Evolutionary conservation across 2,797 vertebrate genomes (phyloP), one percentile per base, ranked within the genome.

Genomic region (Eupleurogrammus muticus): DNA sequence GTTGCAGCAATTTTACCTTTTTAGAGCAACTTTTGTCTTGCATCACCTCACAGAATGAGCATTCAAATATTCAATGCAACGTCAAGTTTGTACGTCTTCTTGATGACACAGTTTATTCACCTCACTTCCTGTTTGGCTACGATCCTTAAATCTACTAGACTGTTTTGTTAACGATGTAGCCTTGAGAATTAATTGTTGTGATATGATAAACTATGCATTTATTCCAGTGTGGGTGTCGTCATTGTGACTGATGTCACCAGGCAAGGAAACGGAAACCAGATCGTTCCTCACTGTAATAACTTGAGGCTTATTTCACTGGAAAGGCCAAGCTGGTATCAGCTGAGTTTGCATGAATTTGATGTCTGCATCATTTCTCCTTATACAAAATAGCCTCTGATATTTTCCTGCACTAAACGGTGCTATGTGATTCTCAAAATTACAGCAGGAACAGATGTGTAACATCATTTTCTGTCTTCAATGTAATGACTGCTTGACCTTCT

Each of bases 171-270:
- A 83, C 36, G 2, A 74, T 81, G 78, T 84, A 90, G 87, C 84
- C 79, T 80, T 86, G 78, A 86, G 66, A 61, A 72, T 40, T 69
- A 82, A 52, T 77, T 85, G 83, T 73, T 81, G 86, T 81, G 64
- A 76, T 73, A 87, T 83, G 80, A 91, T 92, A 92, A 92, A 92
- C 92, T 92, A 92, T 92, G 92, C 92, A 92, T 92, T 84, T 90
- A 90, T 71, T 91, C 89, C 84, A 76, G 42, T 44, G 64, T 86
- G 75, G 46, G 77, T 86, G 79, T 87, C 38, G 24, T 88, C 66
- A 75, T 89, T 90, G 3, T 59, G 52, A 9, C 10, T 24, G 60
- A 21, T 11, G 67, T 61, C 23, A 3, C 1, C 52, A 34, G 56
- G 24, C 21, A 54, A 73, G 36, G 32, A 28, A 3, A 53, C 3